These are phyloP conservation scores for Sanderia malayensis DNA, from an alignment of 30 jellyfish, hydroid and myxozoan species.

Conservation along the genomic window DNA sequence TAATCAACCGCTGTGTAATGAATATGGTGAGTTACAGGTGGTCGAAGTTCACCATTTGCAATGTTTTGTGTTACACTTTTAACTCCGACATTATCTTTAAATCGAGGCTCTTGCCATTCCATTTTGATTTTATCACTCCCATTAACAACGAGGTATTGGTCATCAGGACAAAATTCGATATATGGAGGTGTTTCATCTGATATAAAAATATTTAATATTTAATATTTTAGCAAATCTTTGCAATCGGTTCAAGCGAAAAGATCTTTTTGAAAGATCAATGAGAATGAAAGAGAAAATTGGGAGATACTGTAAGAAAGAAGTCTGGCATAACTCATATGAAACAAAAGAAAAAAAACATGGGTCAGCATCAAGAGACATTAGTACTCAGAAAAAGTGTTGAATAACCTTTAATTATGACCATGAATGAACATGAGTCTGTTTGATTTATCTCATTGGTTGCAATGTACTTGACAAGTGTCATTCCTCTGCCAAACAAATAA, in stretches of 20 bases:
- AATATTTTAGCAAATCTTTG: no score
- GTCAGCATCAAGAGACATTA: no score
- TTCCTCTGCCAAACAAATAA: slow-evolving; percentile 40
- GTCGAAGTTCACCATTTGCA: slow-evolving; percentile 35
- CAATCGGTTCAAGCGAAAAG: no score
- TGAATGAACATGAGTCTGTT: slow-evolving; percentile 51
- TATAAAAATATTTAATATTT: no score
- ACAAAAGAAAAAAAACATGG: no score
- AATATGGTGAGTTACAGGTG: slow-evolving; percentile 45
- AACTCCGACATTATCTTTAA: slow-evolving; percentile 75
- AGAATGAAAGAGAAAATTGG: no score
- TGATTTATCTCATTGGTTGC: slow-evolving; percentile 61
- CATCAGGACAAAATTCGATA: slow-evolving; percentile 68
- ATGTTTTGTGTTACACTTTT: slow-evolving; percentile 9
- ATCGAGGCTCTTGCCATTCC: slow-evolving; percentile 83
- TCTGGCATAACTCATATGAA: no score
- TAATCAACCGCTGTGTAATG: slow-evolving; percentile 63
- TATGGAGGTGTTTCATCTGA: slow-evolving; percentile 77
- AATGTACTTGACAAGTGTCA: slow-evolving; percentile 19
- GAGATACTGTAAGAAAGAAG: no score
- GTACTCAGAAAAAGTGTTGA: no score
- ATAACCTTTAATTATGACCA: slow-evolving; percentile 46
- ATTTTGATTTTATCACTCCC: slow-evolving; percentile 46
- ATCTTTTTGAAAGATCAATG: no score
- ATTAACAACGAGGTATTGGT: slow-evolving; percentile 28